Evolutionary conservation across 2,113 vertebrate genomes (phyloP).

Genomic region (Chloropsis hardwickii): DNA sequence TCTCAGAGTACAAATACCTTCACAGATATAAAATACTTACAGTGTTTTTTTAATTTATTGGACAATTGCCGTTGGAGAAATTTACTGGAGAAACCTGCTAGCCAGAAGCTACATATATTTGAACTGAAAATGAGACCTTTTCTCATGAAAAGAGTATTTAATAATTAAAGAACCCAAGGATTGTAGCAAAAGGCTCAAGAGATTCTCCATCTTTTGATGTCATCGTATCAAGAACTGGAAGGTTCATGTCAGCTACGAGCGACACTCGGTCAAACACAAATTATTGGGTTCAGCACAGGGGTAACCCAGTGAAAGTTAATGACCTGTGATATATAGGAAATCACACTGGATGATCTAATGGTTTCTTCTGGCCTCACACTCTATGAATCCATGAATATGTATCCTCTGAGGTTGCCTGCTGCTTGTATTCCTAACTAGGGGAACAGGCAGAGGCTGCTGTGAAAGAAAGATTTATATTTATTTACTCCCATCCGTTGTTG

Average conservation of each 20-base stretch:
- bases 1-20: not conserved
- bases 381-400: constrained; percentile 47
- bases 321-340: constrained; percentile 58
- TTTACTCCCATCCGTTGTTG: not conserved
- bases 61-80: not conserved
- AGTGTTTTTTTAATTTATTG: not conserved
- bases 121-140: not conserved
- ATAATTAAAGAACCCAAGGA: not conserved
- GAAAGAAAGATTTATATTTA: not conserved
- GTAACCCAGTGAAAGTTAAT: constrained; percentile 61
- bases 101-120: not conserved
- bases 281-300: constrained; percentile 47
- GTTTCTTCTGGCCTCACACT: constrained; percentile 45
- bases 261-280: not conserved
- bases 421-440: not conserved
- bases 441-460: not conserved
- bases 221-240: fast-evolving
- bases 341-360: constrained; percentile 59
- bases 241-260: not conserved
- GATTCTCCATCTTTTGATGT: not conserved
- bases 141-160: not conserved
- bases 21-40: not conserved
- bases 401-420: constrained; percentile 36
- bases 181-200: not conserved
- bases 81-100: not conserved